Evolutionary conservation across 92 coral and sea anemone species (phyloP).

Genomic region (Pocillopora meandrina): DNA sequence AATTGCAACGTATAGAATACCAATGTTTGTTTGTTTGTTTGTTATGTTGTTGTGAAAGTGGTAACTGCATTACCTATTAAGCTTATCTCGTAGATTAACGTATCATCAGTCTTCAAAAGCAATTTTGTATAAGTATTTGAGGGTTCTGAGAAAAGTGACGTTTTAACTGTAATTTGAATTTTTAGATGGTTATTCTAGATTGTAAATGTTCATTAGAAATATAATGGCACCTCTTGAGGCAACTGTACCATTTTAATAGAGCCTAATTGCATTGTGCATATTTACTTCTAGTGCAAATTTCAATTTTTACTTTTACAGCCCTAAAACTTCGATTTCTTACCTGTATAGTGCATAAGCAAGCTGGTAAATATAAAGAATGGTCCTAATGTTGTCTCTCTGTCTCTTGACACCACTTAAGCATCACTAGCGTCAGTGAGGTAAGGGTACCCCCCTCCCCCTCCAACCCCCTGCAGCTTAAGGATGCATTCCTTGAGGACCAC

Average conservation of each 20-base stretch:
- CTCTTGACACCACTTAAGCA: too few species aligned
- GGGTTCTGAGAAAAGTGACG: not conserved
- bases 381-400: slow-evolving; percentile 1
- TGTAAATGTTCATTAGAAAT: slow-evolving; percentile 12
- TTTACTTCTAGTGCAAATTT: slow-evolving; percentile 25
- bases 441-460: too few species aligned
- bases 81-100: too few species aligned
- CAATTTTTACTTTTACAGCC: not conserved
- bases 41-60: too few species aligned
- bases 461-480: too few species aligned
- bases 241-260: not conserved
- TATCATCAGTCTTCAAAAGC: too few species aligned
- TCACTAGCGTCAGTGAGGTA: too few species aligned
- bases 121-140: too few species aligned
- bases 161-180: slow-evolving; percentile 25
- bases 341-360: slow-evolving; percentile 2
- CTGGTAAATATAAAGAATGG: slow-evolving; percentile 13
- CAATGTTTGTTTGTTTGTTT: too few species aligned
- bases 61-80: too few species aligned
- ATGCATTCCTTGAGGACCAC: too few species aligned
- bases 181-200: slow-evolving; percentile 25
- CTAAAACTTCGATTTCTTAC: not conserved
- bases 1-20: too few species aligned
- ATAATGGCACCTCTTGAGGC: not conserved
- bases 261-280: not conserved